These are phyloP conservation scores for Athalia cordata DNA, from an alignment of 2,888 invertebrate species.

Conservation along the genomic window DNA sequence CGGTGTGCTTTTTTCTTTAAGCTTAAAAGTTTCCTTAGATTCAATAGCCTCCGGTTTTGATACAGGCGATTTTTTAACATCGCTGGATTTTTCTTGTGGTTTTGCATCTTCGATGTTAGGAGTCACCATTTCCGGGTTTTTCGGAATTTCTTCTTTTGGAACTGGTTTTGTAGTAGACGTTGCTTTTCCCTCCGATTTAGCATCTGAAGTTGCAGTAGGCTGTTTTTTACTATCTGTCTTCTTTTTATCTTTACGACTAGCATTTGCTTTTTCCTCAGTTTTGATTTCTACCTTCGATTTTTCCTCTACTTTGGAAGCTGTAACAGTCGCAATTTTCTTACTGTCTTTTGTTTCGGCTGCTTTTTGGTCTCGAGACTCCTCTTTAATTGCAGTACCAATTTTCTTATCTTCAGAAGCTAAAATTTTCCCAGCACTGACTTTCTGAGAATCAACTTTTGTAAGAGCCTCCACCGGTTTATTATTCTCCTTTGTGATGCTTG, in stretches of 20 bases:
- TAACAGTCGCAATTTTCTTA: not conserved
- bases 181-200: conserved; percentile 3
- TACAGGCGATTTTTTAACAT: not conserved
- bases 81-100: not conserved
- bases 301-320: not conserved
- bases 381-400: not conserved
- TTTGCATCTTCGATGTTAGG: conserved; percentile 2
- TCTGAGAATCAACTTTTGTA: not conserved
- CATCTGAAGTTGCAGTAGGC: conserved; percentile 9
- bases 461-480: conserved; percentile 1
- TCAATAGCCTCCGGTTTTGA: conserved; percentile 17
- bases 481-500: conserved; percentile 5
- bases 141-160: conserved; percentile 14
- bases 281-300: conserved; percentile 14
- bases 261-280: conserved; percentile 43
- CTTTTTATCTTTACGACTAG: conserved; percentile 21
- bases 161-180: conserved; percentile 3
- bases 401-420: not conserved
- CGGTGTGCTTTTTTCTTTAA: conserved; percentile 41
- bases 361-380: not conserved
- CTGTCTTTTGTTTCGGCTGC: not conserved
- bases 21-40: conserved; percentile 21
- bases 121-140: not conserved
- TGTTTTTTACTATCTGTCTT: conserved; percentile 27
- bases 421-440: not conserved